phyloP scores from a whole-genome alignment of 2,888 invertebrate species.

The Platypus cylindrus region DNA sequence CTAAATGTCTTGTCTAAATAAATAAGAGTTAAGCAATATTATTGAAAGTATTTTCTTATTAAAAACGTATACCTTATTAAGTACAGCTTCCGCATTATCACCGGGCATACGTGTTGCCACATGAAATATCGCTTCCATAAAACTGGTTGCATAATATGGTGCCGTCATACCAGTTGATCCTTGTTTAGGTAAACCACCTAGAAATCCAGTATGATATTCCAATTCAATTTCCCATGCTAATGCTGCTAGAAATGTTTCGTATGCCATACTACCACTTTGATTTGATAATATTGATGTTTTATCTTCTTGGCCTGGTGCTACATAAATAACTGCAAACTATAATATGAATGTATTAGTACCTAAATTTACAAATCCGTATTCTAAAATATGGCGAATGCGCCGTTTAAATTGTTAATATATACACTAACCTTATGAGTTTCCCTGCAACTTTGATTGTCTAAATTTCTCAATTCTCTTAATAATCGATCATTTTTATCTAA shows the following conservation, averaged over 20 bases:
- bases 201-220: conserved; percentile 88
- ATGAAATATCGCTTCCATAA: conserved; percentile 90
- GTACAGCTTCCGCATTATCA: conserved; percentile 71
- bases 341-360: too few relatives aligned
- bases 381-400: too few relatives aligned
- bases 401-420: too few relatives aligned
- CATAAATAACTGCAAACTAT: conserved; percentile 87
- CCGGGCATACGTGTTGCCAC: conserved; percentile 96
- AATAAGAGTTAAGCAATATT: not conserved
- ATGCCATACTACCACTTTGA: conserved; percentile 81
- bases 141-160: conserved; percentile 89
- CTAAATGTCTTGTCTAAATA: conserved; percentile 77
- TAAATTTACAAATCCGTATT: too few relatives aligned
- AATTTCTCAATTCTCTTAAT: conserved; percentile 78
- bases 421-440: conserved; percentile 75
- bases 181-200: conserved; percentile 85
- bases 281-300: conserved; percentile 89
- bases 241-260: conserved; percentile 65
- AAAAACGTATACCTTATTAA: conserved; percentile 62
- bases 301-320: conserved; percentile 94
- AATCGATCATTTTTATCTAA: conserved; percentile 80
- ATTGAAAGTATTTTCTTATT: not conserved
- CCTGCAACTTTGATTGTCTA: conserved; percentile 82
- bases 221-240: conserved; percentile 77
- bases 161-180: conserved; percentile 86